phyloP scores from a whole-genome alignment of 2,888 invertebrate genomes.

The Trachelus tabidus region DNA sequence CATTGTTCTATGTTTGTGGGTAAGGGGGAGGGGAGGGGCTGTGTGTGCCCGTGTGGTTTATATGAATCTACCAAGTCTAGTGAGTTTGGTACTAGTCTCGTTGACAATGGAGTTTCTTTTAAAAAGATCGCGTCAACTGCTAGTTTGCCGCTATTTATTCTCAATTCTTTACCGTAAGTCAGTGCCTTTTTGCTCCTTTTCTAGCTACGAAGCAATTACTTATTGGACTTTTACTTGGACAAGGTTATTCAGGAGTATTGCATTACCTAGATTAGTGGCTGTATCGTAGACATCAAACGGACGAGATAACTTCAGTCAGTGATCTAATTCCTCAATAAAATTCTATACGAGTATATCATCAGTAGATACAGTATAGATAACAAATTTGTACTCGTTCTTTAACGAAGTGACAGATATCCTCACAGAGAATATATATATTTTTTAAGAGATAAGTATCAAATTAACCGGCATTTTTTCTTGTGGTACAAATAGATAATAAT shows the following conservation, averaged over 20 bases:
- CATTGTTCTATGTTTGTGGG: not conserved
- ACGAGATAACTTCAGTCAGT: not conserved
- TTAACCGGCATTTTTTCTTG: not conserved
- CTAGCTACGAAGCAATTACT: not conserved
- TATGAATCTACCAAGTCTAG: conserved; percentile 28
- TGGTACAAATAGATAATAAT: not conserved
- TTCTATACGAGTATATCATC: not conserved
- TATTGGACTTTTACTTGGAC: not conserved
- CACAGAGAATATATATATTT: not conserved
- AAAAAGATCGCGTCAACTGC: not conserved
- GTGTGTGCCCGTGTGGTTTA: conserved; percentile 27
- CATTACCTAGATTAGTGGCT: not conserved
- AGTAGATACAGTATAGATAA: not conserved
- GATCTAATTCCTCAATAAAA: not conserved
- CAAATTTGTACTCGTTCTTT: not conserved
- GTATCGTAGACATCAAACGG: not conserved
- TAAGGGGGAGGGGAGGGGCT: conserved; percentile 1
- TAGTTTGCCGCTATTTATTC: too few species aligned
- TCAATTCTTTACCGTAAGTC: too few species aligned
- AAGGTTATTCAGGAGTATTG: not conserved
- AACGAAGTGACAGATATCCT: not conserved
- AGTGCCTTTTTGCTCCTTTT: not conserved
- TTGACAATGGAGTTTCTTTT: conserved; percentile 35
- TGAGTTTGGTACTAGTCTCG: conserved; percentile 27
- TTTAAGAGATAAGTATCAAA: not conserved